Evolutionary conservation across 1,140 invertebrate genomes (phyloP).

Genomic region (Cydia fagiglandana): DNA sequence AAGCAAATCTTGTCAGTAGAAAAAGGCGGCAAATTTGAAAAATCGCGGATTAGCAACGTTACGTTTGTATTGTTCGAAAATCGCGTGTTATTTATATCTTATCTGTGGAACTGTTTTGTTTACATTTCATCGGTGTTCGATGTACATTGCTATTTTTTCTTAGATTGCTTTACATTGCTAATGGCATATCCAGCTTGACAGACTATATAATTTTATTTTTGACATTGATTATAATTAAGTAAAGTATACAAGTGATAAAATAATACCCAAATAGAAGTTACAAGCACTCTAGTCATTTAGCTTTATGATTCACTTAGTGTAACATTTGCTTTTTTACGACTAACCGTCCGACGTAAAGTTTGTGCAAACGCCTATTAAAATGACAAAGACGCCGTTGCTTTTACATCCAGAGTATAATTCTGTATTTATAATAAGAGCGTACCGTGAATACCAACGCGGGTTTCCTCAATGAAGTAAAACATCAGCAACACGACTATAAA

Average conservation of each 20-base stretch:
- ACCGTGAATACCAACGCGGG: conserved; percentile 18
- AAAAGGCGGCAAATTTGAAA: too few relatives aligned
- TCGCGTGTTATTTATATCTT: too few relatives aligned
- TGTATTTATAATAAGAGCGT: conserved; percentile 21
- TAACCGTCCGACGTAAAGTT: conserved; percentile 8
- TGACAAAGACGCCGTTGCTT: conserved; percentile 23
- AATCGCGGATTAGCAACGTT: too few relatives aligned
- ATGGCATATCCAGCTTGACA: too few relatives aligned
- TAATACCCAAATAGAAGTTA: neutral
- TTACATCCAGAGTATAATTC: conserved; percentile 22
- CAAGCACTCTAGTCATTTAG: neutral
- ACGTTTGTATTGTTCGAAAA: too few relatives aligned
- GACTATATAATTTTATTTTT: too few relatives aligned
- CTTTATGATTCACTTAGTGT: conserved; percentile 18
- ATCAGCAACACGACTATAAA: conserved; percentile 17
- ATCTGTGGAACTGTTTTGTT: too few relatives aligned
- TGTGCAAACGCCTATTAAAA: conserved; percentile 13
- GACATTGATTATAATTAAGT: neutral
- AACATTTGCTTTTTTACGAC: conserved; percentile 9
- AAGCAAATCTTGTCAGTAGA: too few relatives aligned
- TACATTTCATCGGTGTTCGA: too few relatives aligned
- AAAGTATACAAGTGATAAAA: neutral
- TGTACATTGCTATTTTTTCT: too few relatives aligned
- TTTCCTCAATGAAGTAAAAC: conserved; percentile 32
- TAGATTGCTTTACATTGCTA: too few relatives aligned